Evolutionary conservation across 2,113 vertebrate genomes (phyloP).

Genomic region (Zosterops japonicus): DNA sequence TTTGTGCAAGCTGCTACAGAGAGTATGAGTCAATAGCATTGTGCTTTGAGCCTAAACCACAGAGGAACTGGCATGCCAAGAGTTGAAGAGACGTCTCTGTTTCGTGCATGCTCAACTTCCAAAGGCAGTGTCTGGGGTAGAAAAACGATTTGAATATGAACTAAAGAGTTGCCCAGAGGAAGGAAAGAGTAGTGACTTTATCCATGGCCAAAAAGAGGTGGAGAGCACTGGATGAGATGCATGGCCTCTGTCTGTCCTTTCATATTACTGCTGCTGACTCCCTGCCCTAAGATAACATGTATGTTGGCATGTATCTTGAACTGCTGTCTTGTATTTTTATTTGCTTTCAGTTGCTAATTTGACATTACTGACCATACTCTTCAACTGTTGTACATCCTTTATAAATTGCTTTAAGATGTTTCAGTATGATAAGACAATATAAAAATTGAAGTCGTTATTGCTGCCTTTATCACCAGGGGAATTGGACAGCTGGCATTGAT

Average conservation of each 20-base stretch:
- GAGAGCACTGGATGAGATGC: neutral
- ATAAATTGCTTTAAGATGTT: conserved; percentile 51
- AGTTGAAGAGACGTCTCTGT: neutral
- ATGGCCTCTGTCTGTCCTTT: neutral
- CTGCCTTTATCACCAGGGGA: neutral
- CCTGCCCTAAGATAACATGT: neutral
- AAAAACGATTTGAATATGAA: neutral
- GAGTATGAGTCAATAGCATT: neutral
- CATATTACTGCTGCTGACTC: neutral
- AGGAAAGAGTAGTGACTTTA: neutral
- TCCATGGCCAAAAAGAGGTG: neutral
- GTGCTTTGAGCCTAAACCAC: neutral
- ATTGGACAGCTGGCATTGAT: conserved; percentile 42
- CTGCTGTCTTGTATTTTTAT: neutral
- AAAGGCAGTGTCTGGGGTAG: neutral
- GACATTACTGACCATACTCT: neutral
- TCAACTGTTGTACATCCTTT: neutral
- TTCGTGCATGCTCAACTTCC: neutral
- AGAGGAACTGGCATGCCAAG: neutral
- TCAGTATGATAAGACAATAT: conserved; percentile 14
- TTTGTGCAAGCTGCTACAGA: neutral
- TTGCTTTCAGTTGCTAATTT: conserved; percentile 17
- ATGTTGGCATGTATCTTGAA: neutral
- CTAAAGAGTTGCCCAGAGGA: neutral
- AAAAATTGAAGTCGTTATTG: conserved; percentile 47